Percentiles rank a stretch among this genome's conserved stretches.
Conservation (phyloP, 2,113 vertebrate species). For the Fregetta grallaria region DNA sequence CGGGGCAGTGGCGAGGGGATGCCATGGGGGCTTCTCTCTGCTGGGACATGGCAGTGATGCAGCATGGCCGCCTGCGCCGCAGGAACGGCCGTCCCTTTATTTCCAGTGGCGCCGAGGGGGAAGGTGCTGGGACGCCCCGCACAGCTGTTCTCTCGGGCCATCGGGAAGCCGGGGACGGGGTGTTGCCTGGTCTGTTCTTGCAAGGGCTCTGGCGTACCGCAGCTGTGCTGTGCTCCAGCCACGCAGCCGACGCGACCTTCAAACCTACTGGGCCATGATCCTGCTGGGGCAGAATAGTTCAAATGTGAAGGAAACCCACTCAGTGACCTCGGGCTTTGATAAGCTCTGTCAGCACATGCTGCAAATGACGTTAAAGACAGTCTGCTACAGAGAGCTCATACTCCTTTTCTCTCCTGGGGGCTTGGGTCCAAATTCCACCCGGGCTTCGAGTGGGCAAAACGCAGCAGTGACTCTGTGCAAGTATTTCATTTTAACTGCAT, state of each 20-base stretch:
- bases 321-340: background rate
- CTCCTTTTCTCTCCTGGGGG: background rate
- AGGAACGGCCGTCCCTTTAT: background rate
- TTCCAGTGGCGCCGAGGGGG: accelerated
- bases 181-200: background rate
- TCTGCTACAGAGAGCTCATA: background rate
- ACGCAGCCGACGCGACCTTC: background rate
- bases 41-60: accelerated
- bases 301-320: background rate
- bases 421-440: background rate
- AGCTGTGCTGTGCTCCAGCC: background rate
- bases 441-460: background rate
- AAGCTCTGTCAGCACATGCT: background rate
- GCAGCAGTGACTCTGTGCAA: background rate
- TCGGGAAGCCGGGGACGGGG: accelerated
- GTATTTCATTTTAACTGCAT: background rate
- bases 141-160: accelerated
- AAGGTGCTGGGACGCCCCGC: background rate
- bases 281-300: background rate
- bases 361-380: background rate
- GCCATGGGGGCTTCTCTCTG: accelerated
- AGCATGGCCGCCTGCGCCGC: accelerated
- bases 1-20: accelerated
- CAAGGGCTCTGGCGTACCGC: background rate
- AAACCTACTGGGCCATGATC: background rate